phyloP scores from a whole-genome alignment of 2,888 invertebrate species.

The Synergus umbraculus region DNA sequence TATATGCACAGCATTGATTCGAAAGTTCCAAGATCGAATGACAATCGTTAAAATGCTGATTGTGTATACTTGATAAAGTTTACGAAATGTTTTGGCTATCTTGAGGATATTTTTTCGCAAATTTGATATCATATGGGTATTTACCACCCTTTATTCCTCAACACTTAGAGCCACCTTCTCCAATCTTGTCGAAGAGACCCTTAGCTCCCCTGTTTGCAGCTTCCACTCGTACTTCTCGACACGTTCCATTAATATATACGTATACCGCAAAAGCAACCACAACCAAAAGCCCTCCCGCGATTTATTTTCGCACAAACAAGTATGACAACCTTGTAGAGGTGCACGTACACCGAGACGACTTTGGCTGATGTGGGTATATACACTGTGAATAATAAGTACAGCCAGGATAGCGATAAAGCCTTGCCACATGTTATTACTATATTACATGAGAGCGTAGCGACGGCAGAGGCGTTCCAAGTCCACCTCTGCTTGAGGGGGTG shows the following conservation, averaged over 20 bases:
- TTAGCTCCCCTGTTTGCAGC: neutral
- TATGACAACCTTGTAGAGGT: slow-evolving; percentile 14
- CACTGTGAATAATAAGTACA: slow-evolving; percentile 39
- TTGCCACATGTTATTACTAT: slow-evolving; percentile 41
- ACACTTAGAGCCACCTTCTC: neutral
- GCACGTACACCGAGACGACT: slow-evolving; percentile 23
- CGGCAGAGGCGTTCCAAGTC: slow-evolving; percentile 34
- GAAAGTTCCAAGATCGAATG: slow-evolving; percentile 8
- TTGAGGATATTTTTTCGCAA: neutral
- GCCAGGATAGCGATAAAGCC: slow-evolving; percentile 37
- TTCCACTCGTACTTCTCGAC: neutral
- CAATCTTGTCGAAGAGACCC: neutral
- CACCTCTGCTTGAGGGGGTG: slow-evolving; percentile 40
- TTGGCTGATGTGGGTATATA: slow-evolving; percentile 19
- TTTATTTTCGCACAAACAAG: slow-evolving; percentile 35
- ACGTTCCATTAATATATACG: slow-evolving; percentile 5
- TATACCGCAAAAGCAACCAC: slow-evolving; percentile 24
- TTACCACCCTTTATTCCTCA: neutral
- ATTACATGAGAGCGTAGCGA: slow-evolving; percentile 38
- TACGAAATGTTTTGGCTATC: too few relatives aligned
- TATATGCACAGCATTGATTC: slow-evolving; percentile 13
- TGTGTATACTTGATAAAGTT: too few relatives aligned
- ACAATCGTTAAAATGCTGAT: neutral
- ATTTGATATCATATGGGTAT: neutral
- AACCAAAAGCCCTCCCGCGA: slow-evolving; percentile 20